Evolutionary conservation across 2,888 invertebrate species (phyloP), one percentile per base, ranked within the genome.

Genomic region (Busseola fusca): DNA sequence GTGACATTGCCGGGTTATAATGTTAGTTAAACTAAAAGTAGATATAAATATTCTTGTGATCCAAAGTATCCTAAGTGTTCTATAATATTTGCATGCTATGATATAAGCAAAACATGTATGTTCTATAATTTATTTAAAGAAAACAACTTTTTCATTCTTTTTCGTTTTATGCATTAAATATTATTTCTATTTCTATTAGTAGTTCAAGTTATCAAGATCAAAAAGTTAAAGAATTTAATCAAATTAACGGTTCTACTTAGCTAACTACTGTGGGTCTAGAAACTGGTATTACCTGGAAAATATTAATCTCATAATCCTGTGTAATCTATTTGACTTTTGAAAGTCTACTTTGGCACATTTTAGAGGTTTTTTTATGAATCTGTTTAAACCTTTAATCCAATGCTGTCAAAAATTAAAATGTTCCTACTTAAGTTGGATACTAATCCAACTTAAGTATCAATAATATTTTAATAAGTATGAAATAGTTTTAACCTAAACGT

Each of bases 221-320:
- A 30, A 48, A 48, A 42, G 9, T 0, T 1, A 40, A 57, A 21
- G 16, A 40, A 37, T 68, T 57, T 0, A 12, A 71, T 66, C 25
- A 76, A 52, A 65, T 34, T 18, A 77, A 66, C 77, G 45, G 37
- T 59, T 48, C 34, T 18, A 58, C 52, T 48, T 16, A 64, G 14
- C 25, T 40, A 30, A 27, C n/a, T 64, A 52, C 27, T 58, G 40
- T 30, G n/a, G n/a, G 62, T 64, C 58, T 37, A 50, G 40, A 64
- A 52, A 72, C 21, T 63, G 27, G 14, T 40, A 18, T 18, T 30
- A 50, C 9, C 37, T 50, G 7, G n/a, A 57, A 54, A 62, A 65
- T 62, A 70, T 64, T 64, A 10, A 67, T 74, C 67, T 65, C 18
- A 12, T 74, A 74, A 78, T 74, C 66, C 45, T 48, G 25, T 45